Percentiles rank a stretch among this genome's conserved stretches.
phyloP scores from a whole-genome alignment of 2,888 invertebrate genomes.

The Lagria hirta region DNA sequence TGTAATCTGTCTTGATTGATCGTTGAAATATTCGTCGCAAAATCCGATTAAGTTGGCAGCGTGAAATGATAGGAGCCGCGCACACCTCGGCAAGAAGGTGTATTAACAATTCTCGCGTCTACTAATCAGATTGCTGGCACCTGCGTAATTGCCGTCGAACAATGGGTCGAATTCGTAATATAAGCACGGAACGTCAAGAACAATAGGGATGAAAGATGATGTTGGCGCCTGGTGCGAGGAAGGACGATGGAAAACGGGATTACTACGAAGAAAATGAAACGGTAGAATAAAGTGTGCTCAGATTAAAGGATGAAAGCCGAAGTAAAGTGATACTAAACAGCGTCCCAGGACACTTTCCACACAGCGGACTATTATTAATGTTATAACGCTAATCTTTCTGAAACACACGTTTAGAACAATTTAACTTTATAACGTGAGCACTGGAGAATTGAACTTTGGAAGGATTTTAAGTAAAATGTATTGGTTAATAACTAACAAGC shows the following conservation, averaged over 20 bases:
- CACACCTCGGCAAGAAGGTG: conserved; percentile 23
- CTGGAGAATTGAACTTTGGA: too few species aligned
- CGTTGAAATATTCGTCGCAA: conserved; percentile 13
- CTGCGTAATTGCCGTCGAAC: conserved; percentile 41
- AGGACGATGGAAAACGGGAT: conserved; percentile 38
- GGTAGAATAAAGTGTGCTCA: conserved; percentile 38
- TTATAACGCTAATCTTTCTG: neutral
- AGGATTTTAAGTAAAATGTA: too few species aligned
- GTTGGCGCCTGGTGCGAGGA: conserved; percentile 37
- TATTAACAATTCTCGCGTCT: conserved; percentile 38
- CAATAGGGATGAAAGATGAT: conserved; percentile 43
- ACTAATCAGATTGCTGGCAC: conserved; percentile 42
- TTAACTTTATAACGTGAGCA: too few species aligned
- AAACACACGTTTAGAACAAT: neutral
- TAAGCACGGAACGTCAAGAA: conserved; percentile 34
- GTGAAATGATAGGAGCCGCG: conserved; percentile 19
- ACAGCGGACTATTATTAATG: too few species aligned
- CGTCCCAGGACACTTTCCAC: conserved; percentile 13
- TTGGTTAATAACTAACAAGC: too few species aligned
- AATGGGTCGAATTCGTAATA: conserved; percentile 38
- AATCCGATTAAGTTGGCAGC: conserved; percentile 19
- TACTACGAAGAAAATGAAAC: conserved; percentile 41
- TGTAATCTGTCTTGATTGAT: conserved; percentile 16
- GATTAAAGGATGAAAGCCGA: conserved; percentile 37
- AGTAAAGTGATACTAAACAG: conserved; percentile 20